Conservation (phyloP, 2,113 vertebrate species). For the Prolemur simus region DNA sequence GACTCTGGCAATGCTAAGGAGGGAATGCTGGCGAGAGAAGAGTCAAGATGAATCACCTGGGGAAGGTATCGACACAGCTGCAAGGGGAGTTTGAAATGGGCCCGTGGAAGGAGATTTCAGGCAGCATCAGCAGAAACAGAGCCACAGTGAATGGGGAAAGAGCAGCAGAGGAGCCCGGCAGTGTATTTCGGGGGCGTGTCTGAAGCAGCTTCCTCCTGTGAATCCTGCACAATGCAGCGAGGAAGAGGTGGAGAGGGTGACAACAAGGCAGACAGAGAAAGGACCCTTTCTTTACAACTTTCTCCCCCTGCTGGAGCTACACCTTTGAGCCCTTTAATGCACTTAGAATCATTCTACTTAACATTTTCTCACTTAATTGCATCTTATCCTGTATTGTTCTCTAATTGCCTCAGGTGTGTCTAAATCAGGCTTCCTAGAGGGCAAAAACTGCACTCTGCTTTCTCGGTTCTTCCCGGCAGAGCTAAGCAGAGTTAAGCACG, state of each 20-base stretch:
- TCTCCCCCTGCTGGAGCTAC: background rate
- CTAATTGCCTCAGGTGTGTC: slow-evolving; percentile 37
- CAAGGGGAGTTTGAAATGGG: background rate
- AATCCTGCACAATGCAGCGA: background rate
- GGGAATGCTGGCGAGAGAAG: background rate
- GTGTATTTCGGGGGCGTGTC: rapidly evolving
- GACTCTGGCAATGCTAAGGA: background rate
- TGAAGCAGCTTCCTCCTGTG: background rate
- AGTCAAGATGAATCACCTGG: background rate
- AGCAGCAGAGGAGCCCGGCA: background rate
- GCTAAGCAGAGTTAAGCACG: background rate
- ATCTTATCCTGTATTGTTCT: background rate
- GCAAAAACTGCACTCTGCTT: background rate
- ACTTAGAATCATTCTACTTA: background rate
- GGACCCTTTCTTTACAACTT: background rate
- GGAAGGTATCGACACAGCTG: background rate
- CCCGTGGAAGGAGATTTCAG: background rate
- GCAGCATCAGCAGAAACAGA: background rate
- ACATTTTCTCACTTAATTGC: slow-evolving; percentile 29
- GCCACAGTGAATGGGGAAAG: background rate
- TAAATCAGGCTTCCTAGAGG: slow-evolving; percentile 33
- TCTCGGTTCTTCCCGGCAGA: slow-evolving; percentile 8
- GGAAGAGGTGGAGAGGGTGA: background rate
- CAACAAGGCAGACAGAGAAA: background rate
- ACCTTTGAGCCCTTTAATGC: background rate